A percentile compares a stretch with the other conserved stretches of the same genome.
Evolutionary conservation across 2,888 invertebrate species (phyloP).

Genomic region (Himalopsyche japonica): DNA sequence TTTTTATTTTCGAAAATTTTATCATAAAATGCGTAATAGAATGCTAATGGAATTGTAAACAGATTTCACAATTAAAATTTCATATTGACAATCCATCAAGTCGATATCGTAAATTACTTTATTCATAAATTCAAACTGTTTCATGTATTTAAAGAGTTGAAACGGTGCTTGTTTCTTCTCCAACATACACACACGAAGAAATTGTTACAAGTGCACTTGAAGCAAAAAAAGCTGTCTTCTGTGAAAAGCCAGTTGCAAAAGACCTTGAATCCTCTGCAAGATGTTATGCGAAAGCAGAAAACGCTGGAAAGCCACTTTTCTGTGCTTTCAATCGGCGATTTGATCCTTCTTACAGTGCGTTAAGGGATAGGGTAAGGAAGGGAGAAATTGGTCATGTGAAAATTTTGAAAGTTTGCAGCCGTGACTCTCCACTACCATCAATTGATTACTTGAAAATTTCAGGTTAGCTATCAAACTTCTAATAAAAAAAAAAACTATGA

Average conservation of each 20-base stretch:
- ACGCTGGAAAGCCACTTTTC: conserved; percentile 59
- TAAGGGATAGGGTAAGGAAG: conserved; percentile 56
- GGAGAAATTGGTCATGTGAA: conserved; percentile 68
- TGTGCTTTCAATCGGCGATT: conserved; percentile 71
- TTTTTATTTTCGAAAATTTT: too few species aligned
- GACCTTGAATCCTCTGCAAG: conserved; percentile 56
- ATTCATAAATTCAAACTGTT: too few species aligned
- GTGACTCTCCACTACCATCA: conserved; percentile 68
- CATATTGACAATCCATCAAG: too few species aligned
- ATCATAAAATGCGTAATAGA: too few species aligned
- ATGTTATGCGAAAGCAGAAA: conserved; percentile 63
- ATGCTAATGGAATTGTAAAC: too few species aligned
- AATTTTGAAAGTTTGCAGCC: conserved; percentile 64
- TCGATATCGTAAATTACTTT: too few species aligned
- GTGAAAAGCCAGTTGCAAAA: conserved; percentile 71
- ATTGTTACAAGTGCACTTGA: conserved; percentile 59
- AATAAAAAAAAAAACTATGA: too few species aligned
- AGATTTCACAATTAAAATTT: too few species aligned
- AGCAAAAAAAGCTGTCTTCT: conserved; percentile 66
- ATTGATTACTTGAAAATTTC: conserved; percentile 64
- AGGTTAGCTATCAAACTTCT: too few species aligned
- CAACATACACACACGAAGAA: conserved; percentile 63
- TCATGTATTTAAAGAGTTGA: conserved; percentile 52
- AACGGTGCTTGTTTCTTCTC: conserved; percentile 61
- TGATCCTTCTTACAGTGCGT: conserved; percentile 62